phyloP scores from a whole-genome alignment of 2,797 vertebrate species.

The Rhodeus uyekii region DNA sequence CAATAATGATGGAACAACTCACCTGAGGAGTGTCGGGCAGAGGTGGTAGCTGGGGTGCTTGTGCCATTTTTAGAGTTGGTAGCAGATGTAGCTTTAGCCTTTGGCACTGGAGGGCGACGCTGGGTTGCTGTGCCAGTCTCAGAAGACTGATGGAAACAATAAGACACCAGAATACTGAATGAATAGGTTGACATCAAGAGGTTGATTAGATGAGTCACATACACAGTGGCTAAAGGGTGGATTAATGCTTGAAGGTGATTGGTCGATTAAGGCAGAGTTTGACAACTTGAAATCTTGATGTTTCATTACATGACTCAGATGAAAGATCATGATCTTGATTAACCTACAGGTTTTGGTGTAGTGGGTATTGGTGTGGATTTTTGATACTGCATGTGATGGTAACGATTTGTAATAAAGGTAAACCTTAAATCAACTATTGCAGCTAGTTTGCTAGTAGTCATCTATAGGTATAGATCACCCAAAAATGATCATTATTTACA shows the following conservation, averaged over 20 bases:
- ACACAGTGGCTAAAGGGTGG: not conserved
- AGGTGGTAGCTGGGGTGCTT: conserved; percentile 57
- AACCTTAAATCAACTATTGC: not conserved
- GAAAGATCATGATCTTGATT: not conserved
- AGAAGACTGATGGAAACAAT: conserved; percentile 63
- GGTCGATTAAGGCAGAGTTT: not conserved
- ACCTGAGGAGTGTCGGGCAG: conserved; percentile 39
- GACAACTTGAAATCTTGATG: not conserved
- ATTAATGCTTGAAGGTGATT: conserved; percentile 3
- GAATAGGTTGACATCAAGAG: not conserved
- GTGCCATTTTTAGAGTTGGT: conserved; percentile 72
- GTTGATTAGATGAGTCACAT: not conserved
- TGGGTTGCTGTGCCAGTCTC: conserved; percentile 72
- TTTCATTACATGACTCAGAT: not conserved
- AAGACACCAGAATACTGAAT: not conserved
- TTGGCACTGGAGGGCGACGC: conserved; percentile 80
- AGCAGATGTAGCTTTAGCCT: conserved; percentile 66
- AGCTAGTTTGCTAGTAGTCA: not conserved
- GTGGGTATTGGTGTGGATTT: not conserved
- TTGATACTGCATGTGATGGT: not conserved
- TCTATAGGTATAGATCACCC: not conserved
- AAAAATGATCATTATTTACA: not conserved
- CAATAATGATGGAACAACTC: not conserved
- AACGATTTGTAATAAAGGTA: not conserved
- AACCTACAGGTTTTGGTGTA: conserved; percentile 1